Evolutionary conservation across 2,113 vertebrate species (phyloP).

Genomic region (Syrmaticus mikado): DNA sequence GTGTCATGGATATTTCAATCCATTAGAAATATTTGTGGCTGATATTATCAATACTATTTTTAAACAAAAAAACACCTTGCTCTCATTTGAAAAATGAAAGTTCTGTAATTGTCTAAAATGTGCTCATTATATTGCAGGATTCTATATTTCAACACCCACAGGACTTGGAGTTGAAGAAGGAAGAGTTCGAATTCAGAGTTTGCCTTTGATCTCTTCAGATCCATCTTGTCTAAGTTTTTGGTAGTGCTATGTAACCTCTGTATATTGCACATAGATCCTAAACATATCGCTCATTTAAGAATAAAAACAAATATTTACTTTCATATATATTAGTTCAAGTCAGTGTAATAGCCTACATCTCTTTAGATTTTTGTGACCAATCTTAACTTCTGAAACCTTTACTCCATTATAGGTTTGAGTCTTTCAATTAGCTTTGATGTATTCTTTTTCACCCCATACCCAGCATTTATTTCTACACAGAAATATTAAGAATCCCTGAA

Average conservation of each 20-base stretch:
- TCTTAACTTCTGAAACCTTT: neutral
- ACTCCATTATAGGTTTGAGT: neutral
- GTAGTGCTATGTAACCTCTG: conserved; percentile 73
- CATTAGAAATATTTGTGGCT: neutral
- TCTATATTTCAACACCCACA: conserved; percentile 86
- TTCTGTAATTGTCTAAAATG: neutral
- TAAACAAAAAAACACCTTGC: neutral
- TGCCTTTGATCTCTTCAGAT: conserved; percentile 74
- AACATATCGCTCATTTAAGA: neutral
- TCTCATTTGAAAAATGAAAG: neutral
- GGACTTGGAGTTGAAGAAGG: conserved; percentile 57
- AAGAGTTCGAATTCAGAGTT: conserved; percentile 83
- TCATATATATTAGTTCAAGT: neutral
- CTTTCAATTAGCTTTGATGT: neutral
- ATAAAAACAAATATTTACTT: neutral
- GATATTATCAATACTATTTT: neutral
- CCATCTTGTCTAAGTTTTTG: conserved; percentile 89
- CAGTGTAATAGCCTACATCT: neutral
- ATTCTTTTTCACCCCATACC: neutral
- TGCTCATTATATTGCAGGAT: conserved; percentile 78
- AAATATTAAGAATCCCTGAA: neutral
- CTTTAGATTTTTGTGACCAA: neutral
- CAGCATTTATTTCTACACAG: neutral
- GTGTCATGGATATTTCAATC: neutral
- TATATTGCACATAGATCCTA: neutral